Evolutionary conservation across 2,888 invertebrate species (phyloP).

Genomic region (Argyra leucocephala): DNA sequence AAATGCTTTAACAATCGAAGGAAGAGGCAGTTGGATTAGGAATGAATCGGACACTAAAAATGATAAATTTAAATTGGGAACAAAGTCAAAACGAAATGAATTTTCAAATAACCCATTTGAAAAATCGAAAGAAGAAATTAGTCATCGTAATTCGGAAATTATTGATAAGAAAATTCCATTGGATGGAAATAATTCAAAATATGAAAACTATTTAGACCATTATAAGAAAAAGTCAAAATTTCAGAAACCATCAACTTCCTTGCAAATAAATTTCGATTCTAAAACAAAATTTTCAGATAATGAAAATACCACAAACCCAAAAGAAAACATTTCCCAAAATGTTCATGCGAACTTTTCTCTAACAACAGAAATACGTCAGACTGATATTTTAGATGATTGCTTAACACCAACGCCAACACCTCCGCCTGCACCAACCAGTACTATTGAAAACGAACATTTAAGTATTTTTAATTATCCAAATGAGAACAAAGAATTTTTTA

Average conservation of each 20-base stretch:
- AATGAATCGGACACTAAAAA: neutral
- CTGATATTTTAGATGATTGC: slow-evolving; percentile 10
- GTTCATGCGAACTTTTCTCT: neutral
- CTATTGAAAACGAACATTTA: neutral
- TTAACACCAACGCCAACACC: neutral
- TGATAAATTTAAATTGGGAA: neutral
- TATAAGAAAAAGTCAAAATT: slow-evolving; percentile 30
- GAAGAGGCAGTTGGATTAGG: slow-evolving; percentile 13
- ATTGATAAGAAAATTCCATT: slow-evolving; percentile 14
- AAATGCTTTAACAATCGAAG: slow-evolving; percentile 31
- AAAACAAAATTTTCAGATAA: neutral
- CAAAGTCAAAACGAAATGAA: neutral
- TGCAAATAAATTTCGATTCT: neutral
- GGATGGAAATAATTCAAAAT: slow-evolving; percentile 24
- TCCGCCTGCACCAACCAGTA: neutral
- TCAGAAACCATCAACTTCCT: slow-evolving; percentile 8
- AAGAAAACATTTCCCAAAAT: neutral
- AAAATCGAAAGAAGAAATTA: slow-evolving; percentile 19
- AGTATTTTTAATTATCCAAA: neutral
- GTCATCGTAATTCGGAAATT: slow-evolving; percentile 21
- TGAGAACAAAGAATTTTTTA: neutral
- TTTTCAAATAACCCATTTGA: slow-evolving; percentile 29
- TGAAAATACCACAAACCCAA: neutral
- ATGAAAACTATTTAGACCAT: slow-evolving; percentile 38
- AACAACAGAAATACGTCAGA: neutral